Conservation (phyloP, 2,797 vertebrate genomes). For the Cyprinodon diabolis region DNA sequence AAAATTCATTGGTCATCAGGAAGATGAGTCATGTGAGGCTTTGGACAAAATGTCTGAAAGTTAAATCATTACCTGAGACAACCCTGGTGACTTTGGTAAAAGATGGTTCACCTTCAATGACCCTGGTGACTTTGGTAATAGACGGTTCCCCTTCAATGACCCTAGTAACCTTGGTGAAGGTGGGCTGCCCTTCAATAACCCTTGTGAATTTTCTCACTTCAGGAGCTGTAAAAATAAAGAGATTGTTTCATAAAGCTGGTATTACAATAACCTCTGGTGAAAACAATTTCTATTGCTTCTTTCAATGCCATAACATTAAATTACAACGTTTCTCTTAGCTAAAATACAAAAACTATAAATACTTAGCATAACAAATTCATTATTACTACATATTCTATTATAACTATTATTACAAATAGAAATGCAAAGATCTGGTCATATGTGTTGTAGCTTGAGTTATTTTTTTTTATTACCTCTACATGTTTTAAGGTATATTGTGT, state of each 20-base stretch:
- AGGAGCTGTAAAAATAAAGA: constrained; percentile 48
- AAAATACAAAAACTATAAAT: neutral
- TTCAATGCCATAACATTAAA: neutral
- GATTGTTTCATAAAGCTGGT: neutral
- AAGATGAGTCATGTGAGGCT: neutral
- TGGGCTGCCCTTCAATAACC: constrained; percentile 78
- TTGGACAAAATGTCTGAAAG: neutral
- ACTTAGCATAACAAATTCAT: neutral
- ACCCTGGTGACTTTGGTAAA: constrained; percentile 86
- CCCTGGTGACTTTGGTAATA: constrained; percentile 79
- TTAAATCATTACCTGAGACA: constrained; percentile 44
- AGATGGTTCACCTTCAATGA: constrained; percentile 78
- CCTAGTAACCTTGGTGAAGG: constrained; percentile 82
- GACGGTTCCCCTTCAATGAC: constrained; percentile 74
- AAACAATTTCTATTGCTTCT: neutral
- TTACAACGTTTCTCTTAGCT: neutral
- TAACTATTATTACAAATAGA: too few species aligned
- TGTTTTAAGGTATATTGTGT: too few species aligned
- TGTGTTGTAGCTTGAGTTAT: too few species aligned
- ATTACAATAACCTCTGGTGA: neutral
- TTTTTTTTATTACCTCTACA: too few species aligned
- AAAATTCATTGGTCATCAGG: constrained; percentile 1
- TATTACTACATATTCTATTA: too few species aligned
- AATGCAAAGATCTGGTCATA: too few species aligned
- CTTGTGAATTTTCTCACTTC: constrained; percentile 79